Evolutionary conservation across 2,113 vertebrate species (phyloP).

Genomic region (Psephotus haematonotus): DNA sequence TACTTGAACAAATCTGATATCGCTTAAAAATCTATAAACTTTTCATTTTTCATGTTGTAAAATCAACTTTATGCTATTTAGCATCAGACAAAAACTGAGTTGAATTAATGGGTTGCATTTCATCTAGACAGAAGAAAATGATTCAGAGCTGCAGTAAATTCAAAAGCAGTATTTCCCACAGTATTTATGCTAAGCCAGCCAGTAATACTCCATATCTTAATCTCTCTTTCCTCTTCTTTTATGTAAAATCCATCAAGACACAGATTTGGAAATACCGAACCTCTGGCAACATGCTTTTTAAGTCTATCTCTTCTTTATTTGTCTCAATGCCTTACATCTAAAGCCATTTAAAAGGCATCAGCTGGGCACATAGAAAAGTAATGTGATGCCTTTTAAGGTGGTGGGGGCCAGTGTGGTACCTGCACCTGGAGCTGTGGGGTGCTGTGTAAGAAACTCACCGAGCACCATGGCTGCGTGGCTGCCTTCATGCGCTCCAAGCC

Average conservation of each 20-base stretch:
- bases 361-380: background rate
- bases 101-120: background rate
- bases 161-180: background rate
- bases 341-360: background rate
- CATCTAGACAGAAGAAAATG: background rate
- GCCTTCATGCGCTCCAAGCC: background rate
- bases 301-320: background rate
- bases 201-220: background rate
- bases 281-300: background rate
- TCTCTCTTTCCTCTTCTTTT: background rate
- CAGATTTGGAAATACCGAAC: background rate
- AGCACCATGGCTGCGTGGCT: accelerated
- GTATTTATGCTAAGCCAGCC: background rate
- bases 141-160: background rate
- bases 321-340: background rate
- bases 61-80: background rate
- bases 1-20: background rate
- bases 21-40: background rate
- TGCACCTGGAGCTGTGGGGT: background rate
- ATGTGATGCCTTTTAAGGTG: background rate
- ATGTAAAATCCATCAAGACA: background rate
- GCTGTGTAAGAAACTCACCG: accelerated
- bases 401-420: background rate
- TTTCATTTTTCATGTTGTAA: background rate
- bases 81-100: background rate